Evolutionary conservation across 2,797 vertebrate genomes (phyloP), one percentile per base, ranked within the genome.

Genomic region (Bradypodion pumilum): DNA sequence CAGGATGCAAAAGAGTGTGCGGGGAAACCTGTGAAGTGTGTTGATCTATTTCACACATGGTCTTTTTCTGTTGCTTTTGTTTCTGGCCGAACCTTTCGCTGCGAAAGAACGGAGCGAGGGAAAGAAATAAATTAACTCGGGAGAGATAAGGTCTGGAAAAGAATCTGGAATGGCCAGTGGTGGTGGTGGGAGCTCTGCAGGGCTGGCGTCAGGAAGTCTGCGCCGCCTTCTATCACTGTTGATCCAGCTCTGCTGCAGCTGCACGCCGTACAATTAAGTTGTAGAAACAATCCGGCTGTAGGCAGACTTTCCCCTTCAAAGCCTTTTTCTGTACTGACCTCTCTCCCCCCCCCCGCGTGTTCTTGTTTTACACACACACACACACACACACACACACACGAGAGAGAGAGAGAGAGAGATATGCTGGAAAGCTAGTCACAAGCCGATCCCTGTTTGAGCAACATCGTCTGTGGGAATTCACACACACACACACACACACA

Each of bases 201-300:
- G 94, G 95, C 95, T 96, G 97, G 97, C 97, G 97, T 97, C 97
- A 91, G 93, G 65, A 93, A 95, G 97, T 97, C 97, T 97, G 96
- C 87, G 89, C 93, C 95, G 93, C 95, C 94, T 95, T 95, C 95
- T 94, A 92, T 94, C 91, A 92, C 96, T 95, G 93, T 95, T 95
- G 95, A 95, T 96, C 96, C 96, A 96, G 95, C 95, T 95, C 94
- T 93, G n/a, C 90, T 95, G 95, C 96, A 96, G 95, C 96, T 96
- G 95, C 95, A 94, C 95, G 93, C 93, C 91, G 94, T 90, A 95
- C 95, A 95, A 95, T 94, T 95, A 95, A 93, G 94, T 94, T 93
- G 94, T 90, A 95, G 95, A 95, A 95, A 94, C 95, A 95, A 95
- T 94, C 93, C 94, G 94, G 94, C 94, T 94, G 92, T 92, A 94